These are phyloP conservation scores for Coregonus sp. DNA, from an alignment of 2,797 vertebrate genomes.

Conservation along the genomic window DNA sequence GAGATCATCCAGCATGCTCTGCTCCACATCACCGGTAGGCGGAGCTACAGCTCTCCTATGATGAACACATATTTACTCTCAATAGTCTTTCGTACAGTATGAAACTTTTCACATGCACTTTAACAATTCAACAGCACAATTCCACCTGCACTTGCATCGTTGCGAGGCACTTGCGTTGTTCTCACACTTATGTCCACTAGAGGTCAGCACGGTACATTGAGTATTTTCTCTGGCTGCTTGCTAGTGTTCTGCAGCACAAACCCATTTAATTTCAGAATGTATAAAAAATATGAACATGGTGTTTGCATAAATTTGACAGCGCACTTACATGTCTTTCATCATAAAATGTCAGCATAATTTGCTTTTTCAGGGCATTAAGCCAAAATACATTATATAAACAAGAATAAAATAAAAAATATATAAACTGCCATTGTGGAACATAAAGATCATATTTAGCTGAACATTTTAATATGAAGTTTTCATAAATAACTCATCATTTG, in stretches of 20 bases:
- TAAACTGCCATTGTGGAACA: not conserved
- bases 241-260: not conserved
- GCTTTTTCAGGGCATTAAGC: not conserved
- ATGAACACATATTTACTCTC: too few species aligned
- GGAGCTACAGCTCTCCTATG: too few species aligned
- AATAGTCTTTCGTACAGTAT: too few species aligned
- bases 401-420: not conserved
- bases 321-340: not conserved
- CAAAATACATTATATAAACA: not conserved
- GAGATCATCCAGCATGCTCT: too few species aligned
- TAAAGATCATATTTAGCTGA: not conserved
- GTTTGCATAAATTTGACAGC: not conserved
- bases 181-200: not conserved
- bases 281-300: not conserved
- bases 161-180: not conserved
- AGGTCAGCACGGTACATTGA: not conserved
- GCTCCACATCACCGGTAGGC: too few species aligned
- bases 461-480: not conserved
- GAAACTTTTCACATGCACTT: conserved; percentile 51
- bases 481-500: not conserved
- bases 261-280: not conserved
- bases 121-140: conserved; percentile 18
- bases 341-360: not conserved
- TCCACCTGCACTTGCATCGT: not conserved
- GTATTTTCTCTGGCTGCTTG: not conserved